Conservation (phyloP, 1,140 invertebrate species). For the Drosophila malerkotliana region DNA sequence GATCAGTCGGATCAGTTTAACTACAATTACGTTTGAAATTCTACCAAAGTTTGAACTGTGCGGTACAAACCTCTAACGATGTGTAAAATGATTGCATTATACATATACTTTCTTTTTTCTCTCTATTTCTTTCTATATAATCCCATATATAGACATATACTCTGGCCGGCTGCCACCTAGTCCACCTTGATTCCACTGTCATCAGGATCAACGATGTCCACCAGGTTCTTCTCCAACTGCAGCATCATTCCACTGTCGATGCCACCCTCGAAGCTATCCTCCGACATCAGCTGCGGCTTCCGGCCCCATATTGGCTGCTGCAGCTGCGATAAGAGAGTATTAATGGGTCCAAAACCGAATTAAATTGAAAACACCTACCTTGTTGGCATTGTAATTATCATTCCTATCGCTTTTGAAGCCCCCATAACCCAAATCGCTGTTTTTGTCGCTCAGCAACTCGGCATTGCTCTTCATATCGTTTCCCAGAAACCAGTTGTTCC, state of each 20-base stretch:
- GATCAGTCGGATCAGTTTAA: constrained; percentile 55
- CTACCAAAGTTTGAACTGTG: constrained; percentile 62
- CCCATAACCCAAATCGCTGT: constrained; percentile 45
- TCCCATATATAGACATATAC: constrained; percentile 38
- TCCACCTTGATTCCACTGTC: constrained; percentile 80
- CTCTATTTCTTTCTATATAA: constrained; percentile 29
- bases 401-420: constrained; percentile 52
- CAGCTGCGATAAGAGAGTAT: not conserved
- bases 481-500: constrained; percentile 63
- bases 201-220: constrained; percentile 76
- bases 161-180: constrained; percentile 19
- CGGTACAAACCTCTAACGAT: constrained; percentile 56
- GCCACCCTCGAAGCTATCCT: constrained; percentile 74
- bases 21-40: constrained; percentile 65
- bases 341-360: not conserved
- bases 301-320: constrained; percentile 48
- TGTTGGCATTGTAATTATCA: constrained; percentile 56
- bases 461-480: constrained; percentile 37
- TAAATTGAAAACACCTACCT: constrained; percentile 28
- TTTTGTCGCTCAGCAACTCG: constrained; percentile 31
- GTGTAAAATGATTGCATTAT: constrained; percentile 61
- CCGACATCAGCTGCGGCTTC: constrained; percentile 64
- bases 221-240: constrained; percentile 74
- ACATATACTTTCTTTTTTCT: constrained; percentile 30
- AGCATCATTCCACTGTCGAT: constrained; percentile 76